These are phyloP conservation scores for Aelia acuminata DNA, from an alignment of 2,888 invertebrate species.

Conservation along the genomic window DNA sequence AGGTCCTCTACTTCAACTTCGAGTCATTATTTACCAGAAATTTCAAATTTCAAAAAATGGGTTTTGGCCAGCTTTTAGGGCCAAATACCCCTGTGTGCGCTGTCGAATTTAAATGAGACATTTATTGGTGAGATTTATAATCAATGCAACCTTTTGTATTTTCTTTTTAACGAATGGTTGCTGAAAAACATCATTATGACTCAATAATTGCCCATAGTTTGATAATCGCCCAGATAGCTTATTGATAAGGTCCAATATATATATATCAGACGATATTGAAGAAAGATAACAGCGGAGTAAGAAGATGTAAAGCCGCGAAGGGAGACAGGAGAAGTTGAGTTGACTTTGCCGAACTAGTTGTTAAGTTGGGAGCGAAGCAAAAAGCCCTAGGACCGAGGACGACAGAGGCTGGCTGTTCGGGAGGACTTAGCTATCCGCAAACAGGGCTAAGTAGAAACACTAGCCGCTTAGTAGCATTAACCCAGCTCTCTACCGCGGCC, in stretches of 20 bases:
- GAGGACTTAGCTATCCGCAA: constrained; percentile 40
- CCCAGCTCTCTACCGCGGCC: not conserved
- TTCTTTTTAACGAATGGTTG: too few species aligned
- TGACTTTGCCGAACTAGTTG: not conserved
- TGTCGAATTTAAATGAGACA: not conserved
- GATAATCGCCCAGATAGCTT: too few species aligned
- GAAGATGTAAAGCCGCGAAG: not conserved
- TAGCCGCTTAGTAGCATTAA: constrained; percentile 56
- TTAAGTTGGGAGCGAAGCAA: not conserved
- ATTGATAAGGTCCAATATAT: too few species aligned
- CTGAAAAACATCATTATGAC: too few species aligned
- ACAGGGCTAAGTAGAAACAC: constrained; percentile 56
- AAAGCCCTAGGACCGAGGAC: constrained; percentile 1
- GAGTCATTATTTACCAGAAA: too few species aligned
- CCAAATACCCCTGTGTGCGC: too few species aligned
- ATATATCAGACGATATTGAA: not conserved
- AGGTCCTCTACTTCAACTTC: too few species aligned
- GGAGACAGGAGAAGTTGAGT: constrained; percentile 10
- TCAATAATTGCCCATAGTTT: too few species aligned
- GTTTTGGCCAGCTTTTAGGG: too few species aligned
- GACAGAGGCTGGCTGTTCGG: constrained; percentile 23
- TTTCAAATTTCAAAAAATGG: too few species aligned
- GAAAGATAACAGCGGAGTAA: constrained; percentile 5
- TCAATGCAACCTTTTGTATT: too few species aligned
- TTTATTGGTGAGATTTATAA: too few species aligned